phyloP scores from a whole-genome alignment of 2,888 invertebrate species.

The Synanthedon vespiformis region DNA sequence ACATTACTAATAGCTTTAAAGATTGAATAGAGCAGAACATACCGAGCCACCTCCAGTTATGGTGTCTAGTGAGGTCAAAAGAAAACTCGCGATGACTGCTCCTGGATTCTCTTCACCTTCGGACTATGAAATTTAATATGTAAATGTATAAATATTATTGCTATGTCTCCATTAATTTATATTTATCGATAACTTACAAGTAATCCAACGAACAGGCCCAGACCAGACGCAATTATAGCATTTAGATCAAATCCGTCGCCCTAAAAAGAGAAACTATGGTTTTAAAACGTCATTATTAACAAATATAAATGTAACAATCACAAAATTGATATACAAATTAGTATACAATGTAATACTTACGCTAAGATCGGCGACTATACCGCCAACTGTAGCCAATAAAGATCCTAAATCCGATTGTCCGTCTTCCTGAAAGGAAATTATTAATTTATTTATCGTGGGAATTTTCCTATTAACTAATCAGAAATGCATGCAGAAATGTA shows the following conservation, averaged over 20 bases:
- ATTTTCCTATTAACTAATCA: not conserved
- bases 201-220: conserved; percentile 57
- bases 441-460: not conserved
- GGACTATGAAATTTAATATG: conserved; percentile 28
- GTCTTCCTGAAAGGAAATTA: conserved; percentile 38
- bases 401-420: conserved; percentile 61
- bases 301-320: not conserved
- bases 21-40: conserved; percentile 11
- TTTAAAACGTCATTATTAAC: not conserved
- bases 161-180: not conserved
- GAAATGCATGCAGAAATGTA: not conserved
- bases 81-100: conserved; percentile 48
- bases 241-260: conserved; percentile 62
- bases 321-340: not conserved
- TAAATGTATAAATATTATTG: not conserved
- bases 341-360: conserved; percentile 31
- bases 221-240: conserved; percentile 46
- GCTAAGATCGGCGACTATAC: conserved; percentile 54
- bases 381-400: conserved; percentile 52
- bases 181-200: conserved; percentile 33
- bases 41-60: conserved; percentile 64
- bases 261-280: conserved; percentile 29
- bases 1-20: not conserved
- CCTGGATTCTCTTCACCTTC: conserved; percentile 59
- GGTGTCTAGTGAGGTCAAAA: conserved; percentile 53